These are phyloP conservation scores for Arothron firmamentum DNA, from an alignment of 2,113 vertebrate species.

Conservation along the genomic window DNA sequence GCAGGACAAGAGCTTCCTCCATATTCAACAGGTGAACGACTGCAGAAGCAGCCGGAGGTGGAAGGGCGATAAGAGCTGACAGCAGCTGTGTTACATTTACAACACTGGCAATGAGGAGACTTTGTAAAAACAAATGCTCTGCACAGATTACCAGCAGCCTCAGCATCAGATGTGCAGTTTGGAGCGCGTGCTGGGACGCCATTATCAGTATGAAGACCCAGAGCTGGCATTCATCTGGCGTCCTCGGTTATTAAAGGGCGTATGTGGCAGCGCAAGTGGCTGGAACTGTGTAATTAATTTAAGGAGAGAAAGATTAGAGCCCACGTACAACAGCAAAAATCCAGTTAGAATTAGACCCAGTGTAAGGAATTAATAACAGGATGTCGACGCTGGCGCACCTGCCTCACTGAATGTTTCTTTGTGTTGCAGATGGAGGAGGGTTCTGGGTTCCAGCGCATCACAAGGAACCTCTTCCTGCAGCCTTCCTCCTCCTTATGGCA, in stretches of 20 bases:
- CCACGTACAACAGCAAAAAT: slow-evolving; percentile 19
- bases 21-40: too few species aligned
- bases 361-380: slow-evolving; percentile 37
- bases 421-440: not conserved
- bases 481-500: too few species aligned
- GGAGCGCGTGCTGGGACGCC: not conserved
- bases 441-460: slow-evolving; percentile 1
- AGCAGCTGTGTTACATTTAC: not conserved
- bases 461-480: not conserved
- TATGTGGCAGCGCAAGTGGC: slow-evolving; percentile 25
- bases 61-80: not conserved
- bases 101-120: not conserved
- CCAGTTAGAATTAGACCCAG: not conserved
- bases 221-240: slow-evolving; percentile 18
- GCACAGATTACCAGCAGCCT: not conserved
- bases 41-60: slow-evolving; percentile 13
- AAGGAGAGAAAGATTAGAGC: slow-evolving; percentile 18
- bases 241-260: slow-evolving; percentile 14
- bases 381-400: not conserved
- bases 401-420: not conserved
- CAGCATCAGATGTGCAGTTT: not conserved
- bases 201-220: not conserved
- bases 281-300: slow-evolving; percentile 26
- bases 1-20: too few species aligned
- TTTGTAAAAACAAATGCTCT: not conserved